Evolutionary conservation across 2,888 invertebrate genomes (phyloP), one percentile per base, ranked within the genome.

Genomic region (Elegia similella): DNA sequence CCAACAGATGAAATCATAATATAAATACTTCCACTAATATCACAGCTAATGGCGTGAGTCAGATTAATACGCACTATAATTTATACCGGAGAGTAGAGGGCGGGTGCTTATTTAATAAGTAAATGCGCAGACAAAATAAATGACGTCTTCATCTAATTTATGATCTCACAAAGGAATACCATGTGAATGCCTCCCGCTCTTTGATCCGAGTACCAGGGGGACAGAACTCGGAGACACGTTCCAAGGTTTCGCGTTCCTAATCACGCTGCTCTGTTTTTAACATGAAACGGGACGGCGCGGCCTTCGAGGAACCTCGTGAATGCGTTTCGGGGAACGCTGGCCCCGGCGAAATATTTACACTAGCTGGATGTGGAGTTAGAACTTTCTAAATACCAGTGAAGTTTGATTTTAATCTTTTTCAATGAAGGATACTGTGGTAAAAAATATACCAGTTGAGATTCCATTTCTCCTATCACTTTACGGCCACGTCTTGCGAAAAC

Each of bases 181-280:
- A 16, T 17, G 17, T 1, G 12, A 34, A 46, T 46, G 30, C 48
- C 15, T 30, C 23, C 23, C 30, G n/a, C 16, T 17, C 50, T 50
- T 50, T 50, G 50, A 50, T 50, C 34, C 34, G 48, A n/a, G 34
- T n/a, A 50, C 34, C 50, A 34, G 50, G 50, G 38, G 50, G 16
- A 34, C 50, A 50, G 50, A 32, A 34, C 16, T 12, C 34, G 16
- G 34, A 50, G 50, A 15, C 30, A 48, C 34, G 50, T 50, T 50
- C 50, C 32, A 16, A 50, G 29, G 34, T 7, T 34, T 16, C 12
- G 50, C 50, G 50, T 50, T 34, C 34, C 50, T 34, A 34, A 50
- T 50, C 50, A 34, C 50, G 50, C 32, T 34, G 50, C 15, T 34
- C 34, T 50, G 50, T 50, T 50, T 50, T 50, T 50, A 50, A 50